Evolutionary conservation across 2,797 vertebrate genomes (phyloP).

Genomic region (Chiloscyllium punctatum): DNA sequence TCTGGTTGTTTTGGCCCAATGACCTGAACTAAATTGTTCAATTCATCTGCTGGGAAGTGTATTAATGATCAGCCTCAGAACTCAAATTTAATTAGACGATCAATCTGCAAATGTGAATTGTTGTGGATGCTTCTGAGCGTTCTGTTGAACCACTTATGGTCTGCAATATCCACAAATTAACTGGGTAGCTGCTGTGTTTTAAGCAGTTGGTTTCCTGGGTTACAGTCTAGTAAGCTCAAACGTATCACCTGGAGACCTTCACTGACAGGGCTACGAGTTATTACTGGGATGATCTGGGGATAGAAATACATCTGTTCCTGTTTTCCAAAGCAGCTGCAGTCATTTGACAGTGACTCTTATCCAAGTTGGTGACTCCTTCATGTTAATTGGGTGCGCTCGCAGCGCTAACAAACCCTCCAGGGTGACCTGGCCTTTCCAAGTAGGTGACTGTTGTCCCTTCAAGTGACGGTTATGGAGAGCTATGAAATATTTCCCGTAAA

Average conservation of each 20-base stretch:
- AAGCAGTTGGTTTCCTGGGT: background rate
- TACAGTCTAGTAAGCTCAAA: background rate
- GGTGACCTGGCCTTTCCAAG: background rate
- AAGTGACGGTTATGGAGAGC: too few species aligned
- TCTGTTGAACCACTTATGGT: background rate
- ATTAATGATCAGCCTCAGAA: background rate
- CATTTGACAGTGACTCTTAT: background rate
- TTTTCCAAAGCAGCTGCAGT: background rate
- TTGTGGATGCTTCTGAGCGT: background rate
- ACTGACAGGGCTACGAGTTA: background rate
- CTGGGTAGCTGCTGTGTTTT: background rate
- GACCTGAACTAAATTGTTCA: background rate
- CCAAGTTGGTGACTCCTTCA: background rate
- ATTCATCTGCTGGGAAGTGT: background rate
- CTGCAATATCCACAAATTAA: background rate
- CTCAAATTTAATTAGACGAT: background rate
- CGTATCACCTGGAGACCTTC: background rate
- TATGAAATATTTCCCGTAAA: too few species aligned
- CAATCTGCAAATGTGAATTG: background rate
- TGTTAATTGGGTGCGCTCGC: background rate
- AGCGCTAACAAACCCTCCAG: background rate
- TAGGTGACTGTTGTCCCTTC: background rate
- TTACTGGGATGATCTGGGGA: background rate
- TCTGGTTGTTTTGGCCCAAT: background rate
- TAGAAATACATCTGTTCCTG: background rate